Evolutionary conservation across 2,888 invertebrate genomes (phyloP), one percentile per base, ranked within the genome.

Genomic region (Troides oblongomaculatus): DNA sequence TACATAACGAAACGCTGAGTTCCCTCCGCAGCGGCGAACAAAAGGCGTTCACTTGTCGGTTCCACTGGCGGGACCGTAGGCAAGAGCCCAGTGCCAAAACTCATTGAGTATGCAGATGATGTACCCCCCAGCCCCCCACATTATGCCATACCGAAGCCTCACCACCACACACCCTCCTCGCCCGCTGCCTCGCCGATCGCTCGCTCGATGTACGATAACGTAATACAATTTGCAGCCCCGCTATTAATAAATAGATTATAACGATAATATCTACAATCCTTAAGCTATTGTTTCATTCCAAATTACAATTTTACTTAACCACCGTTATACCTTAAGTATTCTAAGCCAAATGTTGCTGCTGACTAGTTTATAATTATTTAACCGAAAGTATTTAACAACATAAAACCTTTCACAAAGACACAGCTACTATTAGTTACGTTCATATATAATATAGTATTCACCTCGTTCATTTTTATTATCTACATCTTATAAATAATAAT

Each of bases 171-270:
- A 12, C 50, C 50, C 50, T 4, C 50, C 50, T 4, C 50, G 50
- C 50, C 14, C 43, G 23, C 21, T 23, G 18, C 25, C 64, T 39
- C 10, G 39, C 64, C 53, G 60, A 39, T 64, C 39, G 69, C 56
- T 62, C 25, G 61, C 68, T 64, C 60, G 60, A 61, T 61, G 43
- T 30, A 46, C 36, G 46, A 58, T 63, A 68, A 68, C 30, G 10
- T 50, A 39, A 63, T 25, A 30, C 57, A 59, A 50, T 30, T 61
- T 66, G 21, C 56, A 36, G 30, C 50, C 7, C 46, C 58, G 23
- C 43, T 46, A 58, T 25, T 60, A 50, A 1, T 23, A 58, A 58
- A 58, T 10, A 25, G n/a, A 25, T 58, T 23, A 25, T 12, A 14
- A 25, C 25, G 8, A 39, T 39, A 39, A 39, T 39, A 39, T 39